Evolutionary conservation across 2,113 vertebrate species (phyloP).

Genomic region (Sula dactylatra): DNA sequence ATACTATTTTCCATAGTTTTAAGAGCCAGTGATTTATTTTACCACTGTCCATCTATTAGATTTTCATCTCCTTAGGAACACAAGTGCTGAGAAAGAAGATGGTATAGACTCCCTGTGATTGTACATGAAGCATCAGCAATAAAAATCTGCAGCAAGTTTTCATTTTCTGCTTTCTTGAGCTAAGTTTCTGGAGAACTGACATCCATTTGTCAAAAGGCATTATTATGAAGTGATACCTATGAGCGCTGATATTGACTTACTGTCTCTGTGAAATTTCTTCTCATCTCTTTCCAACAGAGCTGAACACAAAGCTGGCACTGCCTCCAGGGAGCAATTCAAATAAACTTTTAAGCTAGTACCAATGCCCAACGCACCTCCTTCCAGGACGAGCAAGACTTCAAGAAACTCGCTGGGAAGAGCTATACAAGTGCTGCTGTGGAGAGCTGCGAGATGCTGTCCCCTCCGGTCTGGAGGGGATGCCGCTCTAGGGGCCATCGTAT

Average conservation of each 20-base stretch:
- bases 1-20: constrained; percentile 18
- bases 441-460: neutral
- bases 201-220: constrained; percentile 40
- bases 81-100: accelerated
- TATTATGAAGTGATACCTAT: neutral
- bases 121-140: neutral
- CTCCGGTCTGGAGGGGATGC: accelerated
- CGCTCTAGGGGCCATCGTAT: neutral
- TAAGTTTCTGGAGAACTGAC: constrained; percentile 34
- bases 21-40: constrained; percentile 33
- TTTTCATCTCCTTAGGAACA: neutral
- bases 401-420: neutral
- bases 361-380: neutral
- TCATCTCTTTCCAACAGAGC: neutral
- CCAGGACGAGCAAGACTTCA: neutral
- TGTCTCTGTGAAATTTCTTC: constrained; percentile 27
- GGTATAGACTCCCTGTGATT: neutral
- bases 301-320: neutral
- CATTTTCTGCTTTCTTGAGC: constrained; percentile 45
- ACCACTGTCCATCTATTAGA: constrained; percentile 18
- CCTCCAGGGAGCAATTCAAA: constrained; percentile 27
- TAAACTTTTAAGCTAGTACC: constrained; percentile 30
- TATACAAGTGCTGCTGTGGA: neutral
- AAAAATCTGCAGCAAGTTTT: constrained; percentile 35
- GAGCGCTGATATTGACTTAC: constrained; percentile 10